Conservation (phyloP, 1,140 invertebrate genomes). For the Anthonomus grandis region DNA sequence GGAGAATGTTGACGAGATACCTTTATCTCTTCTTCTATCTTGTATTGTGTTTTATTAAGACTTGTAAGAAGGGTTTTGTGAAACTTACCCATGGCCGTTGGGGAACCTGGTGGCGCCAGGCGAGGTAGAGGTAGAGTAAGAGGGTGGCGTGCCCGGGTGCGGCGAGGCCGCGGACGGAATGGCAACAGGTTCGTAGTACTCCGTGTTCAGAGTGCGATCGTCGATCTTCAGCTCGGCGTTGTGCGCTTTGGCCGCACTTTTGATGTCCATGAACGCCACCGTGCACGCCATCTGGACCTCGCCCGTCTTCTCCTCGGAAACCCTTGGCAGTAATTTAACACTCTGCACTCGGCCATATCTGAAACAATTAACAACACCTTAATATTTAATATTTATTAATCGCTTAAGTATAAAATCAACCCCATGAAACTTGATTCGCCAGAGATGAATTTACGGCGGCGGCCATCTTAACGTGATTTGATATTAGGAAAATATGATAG, state of each 20-base stretch:
- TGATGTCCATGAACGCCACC: conserved; percentile 96
- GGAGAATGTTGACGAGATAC: too few relatives aligned
- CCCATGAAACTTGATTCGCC: too few relatives aligned
- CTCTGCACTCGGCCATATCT: conserved; percentile 96
- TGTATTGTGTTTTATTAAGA: too few relatives aligned
- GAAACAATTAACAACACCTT: conserved; percentile 36
- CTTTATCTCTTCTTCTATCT: too few relatives aligned
- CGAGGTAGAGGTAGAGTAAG: conserved; percentile 46
- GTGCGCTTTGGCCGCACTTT: conserved; percentile 90
- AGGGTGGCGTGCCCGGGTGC: conserved; percentile 51
- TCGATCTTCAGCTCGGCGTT: conserved; percentile 85
- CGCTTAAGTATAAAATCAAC: too few relatives aligned
- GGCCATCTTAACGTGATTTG: too few relatives aligned
- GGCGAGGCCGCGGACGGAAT: conserved; percentile 57
- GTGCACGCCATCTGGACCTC: conserved; percentile 68
- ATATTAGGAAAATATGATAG: too few relatives aligned
- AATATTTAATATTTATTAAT: not conserved
- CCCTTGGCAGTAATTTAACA: conserved; percentile 80
- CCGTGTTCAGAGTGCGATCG: conserved; percentile 80
- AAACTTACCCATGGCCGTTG: conserved; percentile 47
- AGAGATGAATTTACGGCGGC: too few relatives aligned
- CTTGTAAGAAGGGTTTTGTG: not conserved
- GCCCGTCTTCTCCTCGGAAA: conserved; percentile 50
- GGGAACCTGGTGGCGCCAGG: conserved; percentile 44
- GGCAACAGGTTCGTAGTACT: conserved; percentile 87